phyloP scores from a whole-genome alignment of 2,888 invertebrate species.

The Nasonovia ribisnigri region DNA sequence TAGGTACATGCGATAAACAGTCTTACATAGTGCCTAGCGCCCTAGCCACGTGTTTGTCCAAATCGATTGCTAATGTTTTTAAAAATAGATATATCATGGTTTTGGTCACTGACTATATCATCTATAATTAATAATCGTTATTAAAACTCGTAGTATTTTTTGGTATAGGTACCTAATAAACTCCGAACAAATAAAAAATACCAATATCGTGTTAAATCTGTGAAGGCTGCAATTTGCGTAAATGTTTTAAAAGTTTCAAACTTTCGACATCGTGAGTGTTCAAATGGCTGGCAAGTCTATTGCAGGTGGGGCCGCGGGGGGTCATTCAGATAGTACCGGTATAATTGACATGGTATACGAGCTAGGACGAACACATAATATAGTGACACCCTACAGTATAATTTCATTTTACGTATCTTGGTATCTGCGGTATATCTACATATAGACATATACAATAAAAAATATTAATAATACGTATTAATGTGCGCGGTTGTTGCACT shows the following conservation, averaged over 20 bases:
- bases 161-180: too few species aligned
- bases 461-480: neutral
- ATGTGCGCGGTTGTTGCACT: neutral
- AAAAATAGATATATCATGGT: too few species aligned
- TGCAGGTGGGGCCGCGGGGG: neutral
- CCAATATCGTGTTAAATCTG: too few species aligned
- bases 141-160: too few species aligned
- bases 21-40: neutral
- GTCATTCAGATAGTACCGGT: neutral
- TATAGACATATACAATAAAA: neutral
- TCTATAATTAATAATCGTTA: too few species aligned
- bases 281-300: neutral
- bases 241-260: neutral
- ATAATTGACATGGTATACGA: neutral
- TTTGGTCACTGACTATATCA: too few species aligned
- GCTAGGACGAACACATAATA: neutral
- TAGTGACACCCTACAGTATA: neutral
- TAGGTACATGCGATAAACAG: neutral
- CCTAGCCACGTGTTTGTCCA: neutral
- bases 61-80: neutral
- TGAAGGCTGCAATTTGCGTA: neutral
- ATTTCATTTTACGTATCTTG: neutral
- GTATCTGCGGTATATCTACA: neutral
- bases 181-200: too few species aligned
- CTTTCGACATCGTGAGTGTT: neutral